These are phyloP conservation scores for Drosophila subobscura DNA, from an alignment of 1,140 invertebrate species.

Conservation along the genomic window DNA sequence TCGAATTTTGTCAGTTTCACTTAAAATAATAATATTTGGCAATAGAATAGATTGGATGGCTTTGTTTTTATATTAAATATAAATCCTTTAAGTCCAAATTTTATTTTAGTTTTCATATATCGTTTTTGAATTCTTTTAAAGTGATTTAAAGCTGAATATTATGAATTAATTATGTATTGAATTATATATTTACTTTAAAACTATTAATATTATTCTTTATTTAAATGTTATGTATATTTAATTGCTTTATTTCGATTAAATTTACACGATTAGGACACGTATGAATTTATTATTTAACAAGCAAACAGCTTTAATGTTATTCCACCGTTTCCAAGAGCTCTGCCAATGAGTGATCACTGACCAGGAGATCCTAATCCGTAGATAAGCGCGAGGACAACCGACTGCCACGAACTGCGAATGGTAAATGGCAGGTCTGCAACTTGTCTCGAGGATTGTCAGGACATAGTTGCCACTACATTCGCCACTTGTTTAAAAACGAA, in stretches of 20 bases:
- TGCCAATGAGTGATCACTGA: slow-evolving; percentile 18
- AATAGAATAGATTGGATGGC: not conserved
- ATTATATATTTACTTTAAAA: too few relatives aligned
- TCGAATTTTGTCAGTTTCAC: not conserved
- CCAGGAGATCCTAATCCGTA: not conserved
- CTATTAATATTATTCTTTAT: too few relatives aligned
- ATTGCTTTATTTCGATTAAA: too few relatives aligned
- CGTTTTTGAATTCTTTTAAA: too few relatives aligned
- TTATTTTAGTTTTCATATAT: not conserved
- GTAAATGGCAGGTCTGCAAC: slow-evolving; percentile 54
- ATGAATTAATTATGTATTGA: too few relatives aligned
- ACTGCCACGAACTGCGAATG: slow-evolving; percentile 53
- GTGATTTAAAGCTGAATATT: too few relatives aligned
- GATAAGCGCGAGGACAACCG: slow-evolving; percentile 53
- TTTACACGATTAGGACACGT: too few relatives aligned
- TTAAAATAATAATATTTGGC: not conserved
- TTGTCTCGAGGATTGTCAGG: slow-evolving; percentile 43
- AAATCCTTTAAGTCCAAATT: not conserved
- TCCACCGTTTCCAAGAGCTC: slow-evolving; percentile 1
- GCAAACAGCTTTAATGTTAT: too few relatives aligned
- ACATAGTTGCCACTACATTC: slow-evolving; percentile 40
- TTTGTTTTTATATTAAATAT: not conserved
- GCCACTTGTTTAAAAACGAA: slow-evolving; percentile 45
- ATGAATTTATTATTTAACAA: too few relatives aligned
- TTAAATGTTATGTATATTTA: too few relatives aligned